phyloP scores from a whole-genome alignment of 2,113 vertebrate species.

The Aramus guarauna region DNA sequence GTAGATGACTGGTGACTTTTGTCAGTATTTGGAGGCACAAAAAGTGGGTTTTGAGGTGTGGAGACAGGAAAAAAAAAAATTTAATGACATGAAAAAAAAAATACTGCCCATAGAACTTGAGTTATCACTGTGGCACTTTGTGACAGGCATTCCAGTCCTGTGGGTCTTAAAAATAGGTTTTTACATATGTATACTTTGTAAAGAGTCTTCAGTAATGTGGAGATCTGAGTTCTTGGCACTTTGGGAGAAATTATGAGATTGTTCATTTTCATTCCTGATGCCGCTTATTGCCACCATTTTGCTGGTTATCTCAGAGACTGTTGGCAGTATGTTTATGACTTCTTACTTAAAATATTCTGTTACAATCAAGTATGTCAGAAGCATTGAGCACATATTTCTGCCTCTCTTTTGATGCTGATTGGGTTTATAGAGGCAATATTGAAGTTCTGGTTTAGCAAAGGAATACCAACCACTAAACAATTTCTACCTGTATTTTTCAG shows the following conservation, averaged over 20 bases:
- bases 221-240: not conserved
- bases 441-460: not conserved
- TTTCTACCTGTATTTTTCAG: not conserved
- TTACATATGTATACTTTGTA: not conserved
- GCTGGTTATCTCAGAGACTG: not conserved
- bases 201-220: not conserved
- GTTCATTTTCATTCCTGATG: not conserved
- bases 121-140: not conserved
- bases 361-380: not conserved
- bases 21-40: not conserved
- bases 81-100: not conserved
- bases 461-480: not conserved
- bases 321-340: not conserved
- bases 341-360: not conserved
- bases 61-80: not conserved
- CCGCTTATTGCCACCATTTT: not conserved
- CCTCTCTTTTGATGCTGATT: not conserved
- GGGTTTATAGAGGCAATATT: not conserved
- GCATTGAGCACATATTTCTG: not conserved
- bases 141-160: not conserved
- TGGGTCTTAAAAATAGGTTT: not conserved
- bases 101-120: not conserved
- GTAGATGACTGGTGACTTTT: not conserved
- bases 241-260: not conserved
- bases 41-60: not conserved